phyloP scores from a whole-genome alignment of 2,113 vertebrate genomes.

The Daphoenositta chrysoptera region DNA sequence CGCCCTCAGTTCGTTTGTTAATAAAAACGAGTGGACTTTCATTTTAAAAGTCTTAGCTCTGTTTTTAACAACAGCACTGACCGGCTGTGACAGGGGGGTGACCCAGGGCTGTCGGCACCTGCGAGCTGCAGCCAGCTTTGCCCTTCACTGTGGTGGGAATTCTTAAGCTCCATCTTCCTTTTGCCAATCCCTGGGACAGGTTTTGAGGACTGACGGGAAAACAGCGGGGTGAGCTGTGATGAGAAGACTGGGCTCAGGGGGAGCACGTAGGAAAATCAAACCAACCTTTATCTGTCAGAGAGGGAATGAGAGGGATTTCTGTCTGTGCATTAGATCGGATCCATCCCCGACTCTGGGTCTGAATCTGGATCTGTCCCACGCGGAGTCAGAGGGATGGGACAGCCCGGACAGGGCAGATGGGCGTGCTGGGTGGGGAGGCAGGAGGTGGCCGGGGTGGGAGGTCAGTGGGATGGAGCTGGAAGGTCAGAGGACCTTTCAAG shows the following conservation, averaged over 20 bases:
- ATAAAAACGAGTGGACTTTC: too few relatives aligned
- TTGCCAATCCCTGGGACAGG: not conserved
- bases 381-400: not conserved
- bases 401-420: not conserved
- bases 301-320: not conserved
- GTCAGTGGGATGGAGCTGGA: not conserved
- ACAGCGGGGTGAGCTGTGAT: not conserved
- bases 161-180: too few relatives aligned
- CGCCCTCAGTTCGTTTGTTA: too few relatives aligned
- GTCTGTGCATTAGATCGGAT: not conserved
- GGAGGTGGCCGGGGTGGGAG: accelerated
- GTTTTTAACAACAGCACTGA: too few relatives aligned
- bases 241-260: not conserved
- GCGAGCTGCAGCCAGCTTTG: not conserved
- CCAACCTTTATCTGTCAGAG: not conserved
- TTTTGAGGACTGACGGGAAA: not conserved
- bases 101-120: accelerated
- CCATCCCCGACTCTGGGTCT: too few relatives aligned
- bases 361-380: not conserved
- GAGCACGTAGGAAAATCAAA: not conserved
- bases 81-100: not conserved
- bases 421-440: not conserved
- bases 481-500: not conserved
- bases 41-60: too few relatives aligned
- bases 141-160: too few relatives aligned